Evolutionary conservation across 2,113 vertebrate species (phyloP).

Genomic region (Petrocephalus zakoni): DNA sequence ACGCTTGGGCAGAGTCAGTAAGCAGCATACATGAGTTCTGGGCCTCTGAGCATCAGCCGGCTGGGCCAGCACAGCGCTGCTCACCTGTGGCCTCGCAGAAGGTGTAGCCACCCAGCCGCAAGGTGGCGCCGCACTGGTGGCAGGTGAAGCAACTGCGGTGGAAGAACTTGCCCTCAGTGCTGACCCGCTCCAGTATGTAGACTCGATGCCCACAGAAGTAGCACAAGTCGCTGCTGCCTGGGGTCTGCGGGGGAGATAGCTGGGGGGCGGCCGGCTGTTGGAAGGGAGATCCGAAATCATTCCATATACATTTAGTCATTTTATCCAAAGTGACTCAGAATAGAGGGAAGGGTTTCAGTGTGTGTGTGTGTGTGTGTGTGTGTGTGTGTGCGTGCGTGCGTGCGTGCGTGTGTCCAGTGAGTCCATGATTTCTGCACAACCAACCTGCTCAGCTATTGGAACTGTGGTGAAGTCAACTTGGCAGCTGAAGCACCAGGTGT

Average conservation of each 20-base stretch:
- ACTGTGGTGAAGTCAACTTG: not conserved
- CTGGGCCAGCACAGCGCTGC: constrained; percentile 7
- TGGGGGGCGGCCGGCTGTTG: not conserved
- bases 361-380: not conserved
- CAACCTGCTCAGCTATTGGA: not conserved
- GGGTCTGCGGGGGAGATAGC: not conserved
- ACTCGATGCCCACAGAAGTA: constrained; percentile 74
- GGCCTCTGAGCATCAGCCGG: not conserved
- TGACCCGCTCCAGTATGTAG: constrained; percentile 82
- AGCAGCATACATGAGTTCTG: not conserved
- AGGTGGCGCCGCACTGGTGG: constrained; percentile 63
- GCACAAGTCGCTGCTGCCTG: constrained; percentile 66
- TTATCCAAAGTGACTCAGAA: not conserved
- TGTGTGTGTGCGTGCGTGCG: too few species aligned
- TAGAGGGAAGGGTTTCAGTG: not conserved
- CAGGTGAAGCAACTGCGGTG: constrained; percentile 87
- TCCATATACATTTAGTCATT: not conserved
- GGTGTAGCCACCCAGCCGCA: constrained; percentile 74
- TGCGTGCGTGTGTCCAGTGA: too few species aligned
- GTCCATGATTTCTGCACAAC: not conserved
- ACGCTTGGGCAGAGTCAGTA: not conserved
- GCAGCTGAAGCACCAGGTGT: not conserved
- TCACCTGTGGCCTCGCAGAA: constrained; percentile 70
- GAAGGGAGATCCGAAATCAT: not conserved
- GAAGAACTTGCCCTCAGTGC: constrained; percentile 81